These are phyloP conservation scores for Blomia tropicalis DNA, from an alignment of 2,888 invertebrate genomes.

Conservation along the genomic window DNA sequence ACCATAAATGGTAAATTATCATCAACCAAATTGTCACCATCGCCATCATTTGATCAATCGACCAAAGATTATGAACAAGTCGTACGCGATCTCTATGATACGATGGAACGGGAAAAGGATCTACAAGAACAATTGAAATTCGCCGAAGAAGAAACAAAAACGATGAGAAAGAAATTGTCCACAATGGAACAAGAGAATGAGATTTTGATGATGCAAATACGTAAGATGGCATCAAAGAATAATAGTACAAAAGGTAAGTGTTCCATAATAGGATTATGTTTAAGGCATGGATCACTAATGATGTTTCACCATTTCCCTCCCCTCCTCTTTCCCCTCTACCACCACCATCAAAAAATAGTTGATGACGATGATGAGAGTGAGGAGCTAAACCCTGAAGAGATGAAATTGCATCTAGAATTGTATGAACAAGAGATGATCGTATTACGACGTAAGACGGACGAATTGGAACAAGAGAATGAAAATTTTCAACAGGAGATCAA, in stretches of 20 bases:
- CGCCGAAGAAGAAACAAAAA: slow-evolving; percentile 74
- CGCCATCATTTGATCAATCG: slow-evolving; percentile 22
- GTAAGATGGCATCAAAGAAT: slow-evolving; percentile 71
- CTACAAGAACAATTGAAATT: slow-evolving; percentile 76
- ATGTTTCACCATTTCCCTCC: too few relatives aligned
- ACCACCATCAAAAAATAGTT: neutral
- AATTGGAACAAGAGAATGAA: slow-evolving; percentile 61
- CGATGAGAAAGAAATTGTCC: slow-evolving; percentile 69
- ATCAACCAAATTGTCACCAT: slow-evolving; percentile 10
- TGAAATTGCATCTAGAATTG: slow-evolving; percentile 66
- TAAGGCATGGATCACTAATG: neutral
- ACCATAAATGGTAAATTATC: neutral
- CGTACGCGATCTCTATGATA: slow-evolving; percentile 71
- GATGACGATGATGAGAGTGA: slow-evolving; percentile 46
- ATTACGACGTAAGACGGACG: slow-evolving; percentile 63
- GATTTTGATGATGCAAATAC: slow-evolving; percentile 78
- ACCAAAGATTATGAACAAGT: slow-evolving; percentile 42
- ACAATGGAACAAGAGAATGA: slow-evolving; percentile 94
- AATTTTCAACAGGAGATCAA: slow-evolving; percentile 50
- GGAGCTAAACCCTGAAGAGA: slow-evolving; percentile 52
- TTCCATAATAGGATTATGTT: neutral
- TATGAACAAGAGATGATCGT: slow-evolving; percentile 72
- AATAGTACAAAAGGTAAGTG: slow-evolving; percentile 20
- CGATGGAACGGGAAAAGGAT: slow-evolving; percentile 80
- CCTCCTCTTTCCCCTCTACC: too few relatives aligned